A percentile compares a stretch with the other conserved stretches of the same genome.
These are phyloP conservation scores for Norana najaformis DNA, from an alignment of 2,888 invertebrate genomes.

Conservation along the genomic window DNA sequence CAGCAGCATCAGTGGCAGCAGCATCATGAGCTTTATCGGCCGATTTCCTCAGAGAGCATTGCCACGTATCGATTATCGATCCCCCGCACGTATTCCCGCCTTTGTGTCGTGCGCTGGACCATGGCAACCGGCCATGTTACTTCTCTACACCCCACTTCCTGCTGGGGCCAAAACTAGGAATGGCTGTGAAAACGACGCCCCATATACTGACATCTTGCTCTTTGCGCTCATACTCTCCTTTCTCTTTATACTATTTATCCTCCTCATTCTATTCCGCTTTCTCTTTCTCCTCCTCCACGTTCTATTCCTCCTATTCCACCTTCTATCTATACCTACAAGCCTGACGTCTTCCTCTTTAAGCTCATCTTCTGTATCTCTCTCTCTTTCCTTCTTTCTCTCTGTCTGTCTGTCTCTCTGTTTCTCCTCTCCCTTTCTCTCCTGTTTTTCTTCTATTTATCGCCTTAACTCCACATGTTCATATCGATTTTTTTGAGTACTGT, in stretches of 20 bases:
- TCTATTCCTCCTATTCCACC: too few species aligned
- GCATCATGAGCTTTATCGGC: neutral
- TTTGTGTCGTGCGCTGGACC: neutral
- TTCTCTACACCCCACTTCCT: constrained; percentile 13
- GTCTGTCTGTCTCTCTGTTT: too few species aligned
- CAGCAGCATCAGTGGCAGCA: neutral
- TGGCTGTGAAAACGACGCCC: too few species aligned
- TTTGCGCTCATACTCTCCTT: too few species aligned
- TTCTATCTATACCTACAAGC: too few species aligned
- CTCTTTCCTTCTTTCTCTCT: neutral
- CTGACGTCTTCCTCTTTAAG: too few species aligned
- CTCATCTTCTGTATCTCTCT: too few species aligned
- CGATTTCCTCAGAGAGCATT: constrained; percentile 13
- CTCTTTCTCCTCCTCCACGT: too few species aligned
- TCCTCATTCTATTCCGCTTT: too few species aligned
- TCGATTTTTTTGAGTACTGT: too few species aligned
- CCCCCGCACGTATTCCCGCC: neutral
- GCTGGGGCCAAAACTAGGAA: neutral
- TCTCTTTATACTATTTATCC: too few species aligned
- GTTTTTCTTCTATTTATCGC: neutral
- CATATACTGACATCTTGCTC: too few species aligned
- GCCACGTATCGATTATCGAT: constrained; percentile 10
- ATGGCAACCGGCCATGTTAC: neutral
- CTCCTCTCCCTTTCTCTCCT: neutral
- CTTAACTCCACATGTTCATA: neutral